Evolutionary conservation across 2,797 vertebrate species (phyloP).

Genomic region (Sebastes minor): DNA sequence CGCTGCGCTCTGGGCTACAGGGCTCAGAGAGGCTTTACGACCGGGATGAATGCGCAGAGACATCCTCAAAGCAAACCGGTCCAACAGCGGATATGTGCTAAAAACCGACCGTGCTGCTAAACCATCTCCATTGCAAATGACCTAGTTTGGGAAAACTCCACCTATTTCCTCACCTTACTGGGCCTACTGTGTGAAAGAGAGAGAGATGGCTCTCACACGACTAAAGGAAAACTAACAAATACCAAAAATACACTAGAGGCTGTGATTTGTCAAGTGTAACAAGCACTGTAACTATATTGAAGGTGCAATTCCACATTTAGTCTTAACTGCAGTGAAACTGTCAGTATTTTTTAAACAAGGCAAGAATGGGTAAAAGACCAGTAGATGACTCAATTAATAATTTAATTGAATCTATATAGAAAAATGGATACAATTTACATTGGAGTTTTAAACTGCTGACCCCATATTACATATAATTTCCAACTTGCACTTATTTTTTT

Average conservation of each 20-base stretch:
- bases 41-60: slow-evolving; percentile 65
- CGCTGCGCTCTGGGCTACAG: slow-evolving; percentile 53
- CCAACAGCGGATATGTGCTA: slow-evolving; percentile 73
- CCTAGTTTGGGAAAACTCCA: slow-evolving; percentile 63
- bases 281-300: neutral
- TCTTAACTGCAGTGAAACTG: neutral
- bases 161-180: slow-evolving; percentile 75
- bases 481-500: too few species aligned
- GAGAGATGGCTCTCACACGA: slow-evolving; percentile 34
- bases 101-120: slow-evolving; percentile 42
- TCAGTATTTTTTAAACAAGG: neutral
- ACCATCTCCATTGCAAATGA: slow-evolving; percentile 82
- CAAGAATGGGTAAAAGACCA: neutral
- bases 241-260: neutral
- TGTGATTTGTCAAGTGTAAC: neutral
- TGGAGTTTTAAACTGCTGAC: too few species aligned
- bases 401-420: too few species aligned
- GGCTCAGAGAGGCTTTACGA: slow-evolving; percentile 56
- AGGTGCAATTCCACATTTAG: neutral
- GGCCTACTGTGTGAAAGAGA: slow-evolving; percentile 7
- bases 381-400: neutral
- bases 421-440: too few species aligned
- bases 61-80: slow-evolving; percentile 78
- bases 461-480: too few species aligned
- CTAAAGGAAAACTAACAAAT: neutral